Evolutionary conservation across 2,797 vertebrate species (phyloP).

Genomic region (Sarcophilus harrisii): DNA sequence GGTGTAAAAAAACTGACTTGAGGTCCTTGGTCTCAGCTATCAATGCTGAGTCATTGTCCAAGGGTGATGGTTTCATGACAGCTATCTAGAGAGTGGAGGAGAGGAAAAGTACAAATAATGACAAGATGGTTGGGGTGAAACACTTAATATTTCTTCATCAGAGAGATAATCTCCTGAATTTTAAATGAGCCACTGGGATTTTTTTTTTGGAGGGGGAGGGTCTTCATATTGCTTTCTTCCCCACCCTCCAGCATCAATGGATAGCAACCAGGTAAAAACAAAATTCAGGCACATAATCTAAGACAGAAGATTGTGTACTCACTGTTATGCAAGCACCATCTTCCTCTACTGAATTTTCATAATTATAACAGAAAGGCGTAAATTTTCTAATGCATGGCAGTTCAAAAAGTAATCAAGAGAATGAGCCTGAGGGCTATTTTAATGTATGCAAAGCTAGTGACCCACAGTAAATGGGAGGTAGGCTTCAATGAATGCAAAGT

Average conservation of each 20-base stretch:
- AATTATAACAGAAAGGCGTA: slow-evolving; percentile 97
- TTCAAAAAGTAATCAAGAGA: slow-evolving; percentile 99
- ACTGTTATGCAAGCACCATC: slow-evolving; percentile 90
- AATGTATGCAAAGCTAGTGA: slow-evolving; percentile 99
- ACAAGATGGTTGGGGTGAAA: slow-evolving; percentile 18
- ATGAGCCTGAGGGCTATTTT: slow-evolving; percentile 96
- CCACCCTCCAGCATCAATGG: slow-evolving; percentile 61
- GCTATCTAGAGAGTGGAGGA: slow-evolving; percentile 29
- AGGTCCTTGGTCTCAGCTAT: slow-evolving; percentile 22
- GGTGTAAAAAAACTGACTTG: slow-evolving; percentile 3
- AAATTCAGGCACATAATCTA: slow-evolving; percentile 68
- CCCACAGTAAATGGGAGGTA: slow-evolving; percentile 96
- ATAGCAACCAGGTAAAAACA: slow-evolving; percentile 76
- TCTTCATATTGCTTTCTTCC: slow-evolving; percentile 8
- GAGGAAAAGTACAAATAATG: neutral
- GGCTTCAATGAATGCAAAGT: slow-evolving; percentile 96
- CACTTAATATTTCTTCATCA: slow-evolving; percentile 71
- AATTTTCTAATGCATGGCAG: slow-evolving; percentile 94
- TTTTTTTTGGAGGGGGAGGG: slow-evolving; percentile 6
- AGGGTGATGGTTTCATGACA: neutral
- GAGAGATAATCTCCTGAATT: slow-evolving; percentile 74
- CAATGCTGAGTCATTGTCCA: slow-evolving; percentile 52
- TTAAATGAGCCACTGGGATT: slow-evolving; percentile 72
- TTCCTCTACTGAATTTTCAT: slow-evolving; percentile 92
- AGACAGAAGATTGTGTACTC: slow-evolving; percentile 63